phyloP scores from a whole-genome alignment of 2,113 vertebrate genomes.

The Psophia crepitans region DNA sequence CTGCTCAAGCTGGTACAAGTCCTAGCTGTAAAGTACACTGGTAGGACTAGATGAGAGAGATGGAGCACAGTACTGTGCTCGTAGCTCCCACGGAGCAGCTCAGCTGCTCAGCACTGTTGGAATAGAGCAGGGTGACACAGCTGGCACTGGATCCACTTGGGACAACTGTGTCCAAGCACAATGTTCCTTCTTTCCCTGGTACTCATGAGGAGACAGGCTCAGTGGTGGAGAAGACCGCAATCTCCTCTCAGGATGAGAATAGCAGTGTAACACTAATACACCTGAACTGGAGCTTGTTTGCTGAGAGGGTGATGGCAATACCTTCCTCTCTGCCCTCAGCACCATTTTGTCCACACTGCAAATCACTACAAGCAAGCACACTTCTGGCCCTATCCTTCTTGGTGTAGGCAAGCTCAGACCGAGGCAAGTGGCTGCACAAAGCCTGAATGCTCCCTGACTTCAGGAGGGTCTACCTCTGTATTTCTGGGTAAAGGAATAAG shows the following conservation, averaged over 20 bases:
- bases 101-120: background rate
- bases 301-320: background rate
- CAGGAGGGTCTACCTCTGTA: background rate
- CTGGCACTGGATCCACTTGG: background rate
- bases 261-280: accelerated
- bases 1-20: background rate
- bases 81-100: background rate
- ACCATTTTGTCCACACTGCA: background rate
- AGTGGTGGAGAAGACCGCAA: background rate
- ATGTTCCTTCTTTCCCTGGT: background rate
- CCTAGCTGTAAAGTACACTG: background rate
- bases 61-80: background rate
- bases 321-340: background rate
- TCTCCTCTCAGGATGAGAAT: background rate
- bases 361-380: background rate
- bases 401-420: background rate
- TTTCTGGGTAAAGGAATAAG: background rate
- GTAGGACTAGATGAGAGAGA: background rate
- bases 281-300: background rate
- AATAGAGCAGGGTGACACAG: accelerated
- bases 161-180: too few species aligned
- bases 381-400: background rate
- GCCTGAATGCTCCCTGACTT: background rate
- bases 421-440: background rate
- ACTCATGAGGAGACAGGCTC: background rate